Base-by-base conservation (phyloP, 2,113 vertebrate species). In the Mesocricetus auratus region DNA sequence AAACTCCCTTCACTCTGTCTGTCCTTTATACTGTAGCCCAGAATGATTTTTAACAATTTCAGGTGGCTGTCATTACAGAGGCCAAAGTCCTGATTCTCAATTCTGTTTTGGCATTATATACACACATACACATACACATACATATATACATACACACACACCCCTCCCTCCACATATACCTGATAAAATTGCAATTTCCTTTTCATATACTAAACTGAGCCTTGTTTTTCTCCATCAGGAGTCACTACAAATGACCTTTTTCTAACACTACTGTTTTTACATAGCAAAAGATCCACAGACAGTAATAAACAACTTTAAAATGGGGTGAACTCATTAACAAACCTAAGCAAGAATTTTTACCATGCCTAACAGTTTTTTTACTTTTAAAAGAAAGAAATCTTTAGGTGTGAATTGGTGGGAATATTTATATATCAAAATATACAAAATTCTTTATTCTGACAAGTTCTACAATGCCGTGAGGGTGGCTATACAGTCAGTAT, bases 341-440 rank as follows among this genome's bases (percentile, higher is more conserved):
- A 69, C 8, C 62, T 47, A 93, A 93, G 21, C 60, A 91, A 86
- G 50, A n/a, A 68, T 90, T 89, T 94, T 95, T 86, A 88, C 22
- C 92, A 33, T 77, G n/a, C 26, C 69, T 87, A 62, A 11, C 78
- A 92, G 73, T 62, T 95, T 90, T 90, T 93, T 53, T 53, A 92
- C 45, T 94, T 93, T 96, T 91, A 79, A 74, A 74, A 89, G 26
- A 33, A 90, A 90, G 33, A 39, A 82, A 85, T 10, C n/a, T 75
- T 96, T 77, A 92, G 29, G 60, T 86, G 29, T 94, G 16, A 92
- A 7, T 62, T 81, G 50, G 21, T 66, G 6, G 24, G 24, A 85
- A 47, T 91, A 93, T 91, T 90, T 66, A 96, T 95, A 66, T 87
- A 94, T 88, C n/a, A n/a, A 81, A 82, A 58, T 82, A 62, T 17